A percentile compares a stretch with the other conserved stretches of the same genome.
Evolutionary conservation across 1,140 invertebrate genomes (phyloP).

Genomic region (Aphidius gifuensis): DNA sequence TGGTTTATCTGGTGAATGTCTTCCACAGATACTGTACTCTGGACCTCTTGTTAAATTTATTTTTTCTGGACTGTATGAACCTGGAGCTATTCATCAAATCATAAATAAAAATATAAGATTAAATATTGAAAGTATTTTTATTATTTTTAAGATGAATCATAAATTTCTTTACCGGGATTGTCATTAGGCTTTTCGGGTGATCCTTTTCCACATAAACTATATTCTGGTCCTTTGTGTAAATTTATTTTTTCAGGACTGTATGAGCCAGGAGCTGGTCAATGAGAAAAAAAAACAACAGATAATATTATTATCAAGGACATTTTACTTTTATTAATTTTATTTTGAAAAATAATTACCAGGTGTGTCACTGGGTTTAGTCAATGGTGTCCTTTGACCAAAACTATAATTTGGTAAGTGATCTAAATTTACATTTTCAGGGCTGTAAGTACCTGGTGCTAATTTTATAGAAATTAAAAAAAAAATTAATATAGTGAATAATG

Average conservation of each 20-base stretch:
- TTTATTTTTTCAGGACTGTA: slow-evolving; percentile 37
- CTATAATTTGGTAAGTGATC: slow-evolving; percentile 22
- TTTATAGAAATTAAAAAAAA: too few relatives aligned
- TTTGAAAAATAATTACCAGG: slow-evolving; percentile 19
- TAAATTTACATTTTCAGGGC: slow-evolving; percentile 62
- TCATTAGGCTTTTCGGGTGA: slow-evolving; percentile 32
- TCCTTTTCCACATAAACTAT: slow-evolving; percentile 34
- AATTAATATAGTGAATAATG: too few relatives aligned
- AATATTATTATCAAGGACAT: not conserved
- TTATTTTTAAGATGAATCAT: not conserved
- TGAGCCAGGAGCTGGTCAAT: slow-evolving; percentile 29
- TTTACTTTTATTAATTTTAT: too few relatives aligned
- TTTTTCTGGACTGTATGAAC: slow-evolving; percentile 30
- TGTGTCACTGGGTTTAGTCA: slow-evolving; percentile 48
- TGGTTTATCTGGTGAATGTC: slow-evolving; percentile 39
- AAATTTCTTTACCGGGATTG: slow-evolving; percentile 38
- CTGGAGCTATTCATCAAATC: not conserved
- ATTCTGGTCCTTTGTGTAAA: slow-evolving; percentile 28
- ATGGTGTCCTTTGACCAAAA: slow-evolving; percentile 24
- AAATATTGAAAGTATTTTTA: not conserved
- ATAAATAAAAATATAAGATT: not conserved
- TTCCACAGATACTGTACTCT: slow-evolving; percentile 29
- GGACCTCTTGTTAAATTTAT: slow-evolving; percentile 32
- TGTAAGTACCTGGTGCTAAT: slow-evolving; percentile 57
- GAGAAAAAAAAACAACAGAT: not conserved